Percentiles rank a stretch among this genome's conserved stretches.
phyloP scores from a whole-genome alignment of 2,888 invertebrate species.

The Oxycera nigricornis region DNA sequence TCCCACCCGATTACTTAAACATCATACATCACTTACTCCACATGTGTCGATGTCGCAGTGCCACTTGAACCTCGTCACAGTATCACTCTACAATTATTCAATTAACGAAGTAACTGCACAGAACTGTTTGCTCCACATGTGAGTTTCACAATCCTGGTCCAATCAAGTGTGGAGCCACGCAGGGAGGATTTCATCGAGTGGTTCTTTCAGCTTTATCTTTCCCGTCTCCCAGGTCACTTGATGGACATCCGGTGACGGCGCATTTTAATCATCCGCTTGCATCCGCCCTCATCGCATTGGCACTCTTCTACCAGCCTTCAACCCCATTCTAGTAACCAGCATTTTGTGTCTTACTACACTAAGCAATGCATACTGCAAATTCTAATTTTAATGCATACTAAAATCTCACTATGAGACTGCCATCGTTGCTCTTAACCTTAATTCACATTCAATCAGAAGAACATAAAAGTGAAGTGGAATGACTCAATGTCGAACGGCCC shows the following conservation, averaged over 20 bases:
- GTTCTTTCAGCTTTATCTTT: background rate
- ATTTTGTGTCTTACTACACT: background rate
- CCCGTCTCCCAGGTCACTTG: constrained; percentile 16
- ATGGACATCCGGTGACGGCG: constrained; percentile 21
- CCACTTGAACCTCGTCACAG: constrained; percentile 18
- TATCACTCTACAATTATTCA: constrained; percentile 32
- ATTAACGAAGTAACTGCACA: constrained; percentile 23
- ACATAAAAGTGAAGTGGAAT: constrained; percentile 22
- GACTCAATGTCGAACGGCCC: background rate
- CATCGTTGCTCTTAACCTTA: constrained; percentile 31
- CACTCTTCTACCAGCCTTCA: background rate
- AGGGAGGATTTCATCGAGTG: background rate
- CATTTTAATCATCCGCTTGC: constrained; percentile 15
- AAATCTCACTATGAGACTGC: background rate
- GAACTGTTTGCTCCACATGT: constrained; percentile 1
- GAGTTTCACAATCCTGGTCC: background rate
- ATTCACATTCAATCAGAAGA: constrained; percentile 28
- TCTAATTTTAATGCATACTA: background rate
- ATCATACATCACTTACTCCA: constrained; percentile 13
- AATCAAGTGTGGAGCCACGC: background rate
- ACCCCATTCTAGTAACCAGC: background rate
- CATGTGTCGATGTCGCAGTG: background rate
- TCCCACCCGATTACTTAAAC: background rate
- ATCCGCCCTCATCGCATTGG: background rate
- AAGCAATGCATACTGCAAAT: constrained; percentile 6